Conservation (phyloP, 2,113 vertebrate species). For the Oreotrochilus melanogaster region DNA sequence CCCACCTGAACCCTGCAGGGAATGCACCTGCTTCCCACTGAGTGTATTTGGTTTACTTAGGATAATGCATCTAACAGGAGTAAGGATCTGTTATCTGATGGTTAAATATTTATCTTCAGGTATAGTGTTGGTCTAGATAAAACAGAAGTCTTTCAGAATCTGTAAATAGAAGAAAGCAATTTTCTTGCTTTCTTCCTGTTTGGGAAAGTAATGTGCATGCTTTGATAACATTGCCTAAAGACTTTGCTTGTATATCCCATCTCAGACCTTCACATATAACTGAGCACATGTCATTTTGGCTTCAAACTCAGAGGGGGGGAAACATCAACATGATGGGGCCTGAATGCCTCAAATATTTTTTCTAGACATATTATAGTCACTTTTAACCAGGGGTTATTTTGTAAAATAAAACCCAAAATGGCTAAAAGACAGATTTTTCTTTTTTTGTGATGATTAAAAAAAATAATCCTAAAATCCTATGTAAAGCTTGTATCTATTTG, state of each 20-base stretch:
- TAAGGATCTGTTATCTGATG: neutral
- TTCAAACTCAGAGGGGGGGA: neutral
- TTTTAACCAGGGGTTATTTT: neutral
- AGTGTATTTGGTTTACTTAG: neutral
- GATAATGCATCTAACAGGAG: neutral
- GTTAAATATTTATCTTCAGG: neutral
- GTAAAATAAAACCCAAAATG: neutral
- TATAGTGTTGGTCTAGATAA: neutral
- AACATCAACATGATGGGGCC: neutral
- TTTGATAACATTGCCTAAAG: neutral
- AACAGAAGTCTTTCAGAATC: neutral
- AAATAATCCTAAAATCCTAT: neutral
- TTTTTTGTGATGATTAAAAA: neutral
- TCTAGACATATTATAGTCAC: neutral
- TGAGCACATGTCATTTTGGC: neutral
- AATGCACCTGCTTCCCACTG: fast-evolving
- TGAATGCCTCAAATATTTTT: constrained; percentile 2
- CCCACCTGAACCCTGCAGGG: neutral
- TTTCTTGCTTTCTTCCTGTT: neutral
- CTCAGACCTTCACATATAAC: neutral
- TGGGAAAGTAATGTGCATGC: neutral
- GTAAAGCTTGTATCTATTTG: neutral
- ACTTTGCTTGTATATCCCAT: neutral
- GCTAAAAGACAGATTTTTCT: neutral
- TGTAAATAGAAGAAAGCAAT: constrained; percentile 14